These are phyloP conservation scores for Sycophila texana DNA, from an alignment of 2,888 invertebrate species.

Conservation along the genomic window DNA sequence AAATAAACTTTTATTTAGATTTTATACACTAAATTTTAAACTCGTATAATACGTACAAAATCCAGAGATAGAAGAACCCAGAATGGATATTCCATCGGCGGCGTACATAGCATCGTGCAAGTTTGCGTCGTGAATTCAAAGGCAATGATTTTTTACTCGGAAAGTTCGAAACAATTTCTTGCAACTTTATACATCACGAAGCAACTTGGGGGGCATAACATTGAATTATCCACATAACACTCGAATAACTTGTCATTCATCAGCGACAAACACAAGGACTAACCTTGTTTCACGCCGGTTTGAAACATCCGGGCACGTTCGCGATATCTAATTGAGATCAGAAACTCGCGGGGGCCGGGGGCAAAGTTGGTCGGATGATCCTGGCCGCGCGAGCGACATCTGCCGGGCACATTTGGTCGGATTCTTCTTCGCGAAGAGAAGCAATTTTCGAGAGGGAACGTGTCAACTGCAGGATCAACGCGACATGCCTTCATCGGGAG, in stretches of 20 bases:
- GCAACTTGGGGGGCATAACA: not conserved
- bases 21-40: too few species aligned
- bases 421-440: conserved; percentile 36
- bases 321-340: conserved; percentile 26
- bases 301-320: not conserved
- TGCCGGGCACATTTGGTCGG: not conserved
- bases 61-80: too few species aligned
- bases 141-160: too few species aligned
- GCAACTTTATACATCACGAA: not conserved
- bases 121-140: too few species aligned
- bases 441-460: conserved; percentile 43
- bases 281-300: not conserved
- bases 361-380: not conserved
- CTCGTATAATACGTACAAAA: too few species aligned
- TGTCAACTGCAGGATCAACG: conserved; percentile 11
- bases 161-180: too few species aligned
- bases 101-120: too few species aligned
- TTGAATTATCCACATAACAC: too few species aligned
- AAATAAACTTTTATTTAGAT: too few species aligned
- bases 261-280: not conserved
- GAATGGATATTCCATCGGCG: too few species aligned
- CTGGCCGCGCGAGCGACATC: not conserved
- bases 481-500: not conserved
- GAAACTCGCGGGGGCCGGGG: not conserved
- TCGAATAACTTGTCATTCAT: too few species aligned